These are phyloP conservation scores for Aegithalos caudatus DNA, from an alignment of 2,113 vertebrate species.

Conservation along the genomic window DNA sequence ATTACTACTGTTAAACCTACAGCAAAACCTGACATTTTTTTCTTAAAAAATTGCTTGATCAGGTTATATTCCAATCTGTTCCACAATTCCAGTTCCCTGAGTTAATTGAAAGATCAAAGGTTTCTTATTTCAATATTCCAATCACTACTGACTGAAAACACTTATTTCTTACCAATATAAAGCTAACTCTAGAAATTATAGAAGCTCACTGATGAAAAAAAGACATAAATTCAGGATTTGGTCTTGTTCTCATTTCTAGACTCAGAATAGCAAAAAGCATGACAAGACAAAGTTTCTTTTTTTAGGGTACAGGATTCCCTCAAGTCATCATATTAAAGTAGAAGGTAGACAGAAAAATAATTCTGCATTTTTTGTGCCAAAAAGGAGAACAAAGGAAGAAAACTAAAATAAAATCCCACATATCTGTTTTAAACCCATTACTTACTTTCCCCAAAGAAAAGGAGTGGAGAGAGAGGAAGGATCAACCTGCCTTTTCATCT, in stretches of 20 bases:
- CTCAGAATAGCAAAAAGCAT: neutral
- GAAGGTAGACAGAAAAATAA: neutral
- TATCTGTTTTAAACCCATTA: neutral
- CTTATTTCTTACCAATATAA: neutral
- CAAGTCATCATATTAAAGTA: neutral
- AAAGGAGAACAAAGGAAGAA: neutral
- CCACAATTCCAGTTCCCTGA: neutral
- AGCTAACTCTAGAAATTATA: neutral
- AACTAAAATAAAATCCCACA: neutral
- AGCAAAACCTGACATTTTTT: slow-evolving; percentile 12
- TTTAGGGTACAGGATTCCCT: neutral
- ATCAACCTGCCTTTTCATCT: neutral
- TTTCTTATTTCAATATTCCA: neutral
- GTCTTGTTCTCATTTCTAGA: neutral
- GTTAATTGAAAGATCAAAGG: neutral
- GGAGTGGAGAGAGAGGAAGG: neutral
- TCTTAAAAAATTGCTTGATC: neutral
- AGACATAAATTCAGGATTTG: neutral
- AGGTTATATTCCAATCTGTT: neutral
- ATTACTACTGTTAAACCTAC: slow-evolving; percentile 54
- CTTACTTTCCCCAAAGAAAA: neutral
- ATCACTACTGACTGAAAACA: neutral
- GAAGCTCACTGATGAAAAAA: neutral
- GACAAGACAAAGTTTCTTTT: neutral
- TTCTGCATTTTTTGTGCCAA: neutral